Evolutionary conservation across 2,888 invertebrate genomes (phyloP), one percentile per base, ranked within the genome.

Genomic region (Scaeva pyrastri): DNA sequence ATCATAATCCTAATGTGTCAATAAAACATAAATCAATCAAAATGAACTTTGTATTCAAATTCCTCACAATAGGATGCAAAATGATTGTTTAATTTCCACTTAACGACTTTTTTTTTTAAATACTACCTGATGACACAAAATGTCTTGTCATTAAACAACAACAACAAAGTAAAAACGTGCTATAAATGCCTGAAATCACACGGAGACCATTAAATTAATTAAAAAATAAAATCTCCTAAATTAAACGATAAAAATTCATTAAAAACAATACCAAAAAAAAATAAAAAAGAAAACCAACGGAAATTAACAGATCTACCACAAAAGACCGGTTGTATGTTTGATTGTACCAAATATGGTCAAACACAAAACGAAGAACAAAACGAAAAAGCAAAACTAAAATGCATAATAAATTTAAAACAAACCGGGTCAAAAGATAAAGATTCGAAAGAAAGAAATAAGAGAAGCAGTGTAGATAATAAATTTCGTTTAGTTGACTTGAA

Each of bases 271-370:
- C n/a, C n/a, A n/a, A n/a, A n/a, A 70, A 64, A 31, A 2, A 26
- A 60, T 8, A 31, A 31, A 31, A 31, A 31, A 31, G 31, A 31
- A 72, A 26, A 14, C n/a, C 43, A 72, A 55, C 60, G 31, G 66
- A 64, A 73, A 83, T 48, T 45, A 39, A 60, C 48, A 60, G 26
- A 66, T 70, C 60, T 73, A 66, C 36, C 39, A 45, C 48, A 72
- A 68, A 60, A 56, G 66, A 85, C 85, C 85, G 85, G 85, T 85
- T 85, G 72, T 68, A 62, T 11, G 43, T 23, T 5, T n/a, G 16
- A 62, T 21, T 84, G 60, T 72, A 41, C 85, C 76, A 52, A 80
- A 80, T 73, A 76, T 48, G 79, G 84, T 50, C 55, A 62, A 50
- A 43, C 55, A 76, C 21, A 45, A 12, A 73, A 31, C n/a, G n/a